These are phyloP conservation scores for Lordiphosa clarofinis DNA, from an alignment of 1,140 invertebrate genomes.

Conservation along the genomic window DNA sequence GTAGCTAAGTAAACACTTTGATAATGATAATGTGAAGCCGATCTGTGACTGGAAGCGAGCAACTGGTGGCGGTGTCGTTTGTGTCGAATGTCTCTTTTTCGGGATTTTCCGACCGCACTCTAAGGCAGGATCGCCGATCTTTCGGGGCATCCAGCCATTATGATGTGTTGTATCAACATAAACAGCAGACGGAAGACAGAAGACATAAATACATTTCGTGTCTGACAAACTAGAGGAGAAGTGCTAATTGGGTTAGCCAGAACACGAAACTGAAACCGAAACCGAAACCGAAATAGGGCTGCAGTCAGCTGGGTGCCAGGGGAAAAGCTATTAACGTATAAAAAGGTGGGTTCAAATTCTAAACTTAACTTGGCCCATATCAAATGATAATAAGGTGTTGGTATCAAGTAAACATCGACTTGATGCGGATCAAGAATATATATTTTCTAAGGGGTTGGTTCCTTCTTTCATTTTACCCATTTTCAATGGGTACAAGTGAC, in stretches of 20 bases:
- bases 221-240: slow-evolving; percentile 55
- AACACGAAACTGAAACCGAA: slow-evolving; percentile 21
- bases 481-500: no score
- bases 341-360: background rate
- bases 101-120: slow-evolving; percentile 40
- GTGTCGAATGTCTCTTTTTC: slow-evolving; percentile 17
- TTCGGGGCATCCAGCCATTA: background rate
- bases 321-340: no score
- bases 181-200: slow-evolving; percentile 26
- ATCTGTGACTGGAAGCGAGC: slow-evolving; percentile 20
- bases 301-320: slow-evolving; percentile 43
- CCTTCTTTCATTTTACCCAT: no score
- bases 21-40: slow-evolving; percentile 67
- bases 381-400: no score
- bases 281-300: slow-evolving; percentile 34
- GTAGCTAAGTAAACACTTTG: slow-evolving; percentile 51
- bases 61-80: slow-evolving; percentile 31
- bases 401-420: no score
- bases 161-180: slow-evolving; percentile 52
- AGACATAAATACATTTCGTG: slow-evolving; percentile 32
- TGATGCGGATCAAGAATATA: no score
- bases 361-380: no score
- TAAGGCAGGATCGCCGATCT: slow-evolving; percentile 33
- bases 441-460: no score
- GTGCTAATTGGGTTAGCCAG: slow-evolving; percentile 67